Base-by-base conservation (phyloP, 2,888 invertebrate species). In the Operophtera brumata region DNA sequence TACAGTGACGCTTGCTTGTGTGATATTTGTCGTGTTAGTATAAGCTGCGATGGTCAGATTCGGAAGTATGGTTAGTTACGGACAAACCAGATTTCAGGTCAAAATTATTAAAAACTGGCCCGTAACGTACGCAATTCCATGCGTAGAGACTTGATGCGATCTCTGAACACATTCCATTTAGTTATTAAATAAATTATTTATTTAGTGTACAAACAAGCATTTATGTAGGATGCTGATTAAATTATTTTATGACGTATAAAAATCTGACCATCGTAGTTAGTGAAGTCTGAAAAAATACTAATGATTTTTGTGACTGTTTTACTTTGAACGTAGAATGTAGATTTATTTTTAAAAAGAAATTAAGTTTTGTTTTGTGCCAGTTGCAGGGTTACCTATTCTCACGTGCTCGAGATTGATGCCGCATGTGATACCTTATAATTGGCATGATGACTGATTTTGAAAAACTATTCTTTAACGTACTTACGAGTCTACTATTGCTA, bases 1-100 rank as follows among this genome's bases (percentile, higher is more conserved):
- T 90, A 55, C 89, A 87, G 78, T 90, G 88, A 90, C 81, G 86
- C 84, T 80, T 83, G 84, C 86, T 85, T 87, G 77, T 87, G 79
- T 86, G 75, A 80, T 85, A 77, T 78, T 75, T 80, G 20, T 20
- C 20, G 20, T 20, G 20, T 20, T 3, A 20, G 20, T 20, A 20
- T 20, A 4, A 20, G 20, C 80, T 78, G 84, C 86, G 82, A 77
- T 86, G 81, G 87, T 85, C 84, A 81, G 84, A 75, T 70, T 69
- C 57, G 63, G 20, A 20, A 20, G 20, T 20, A n/a, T n/a, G n/a
- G n/a, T n/a, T n/a, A 20, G 20, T 20, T 20, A 4, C 20, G 20
- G 20, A 20, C 20, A 20, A 20, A 4, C 4, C 20, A 2, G 20
- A 20, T 3, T 20, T 20, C 2, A 20, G 20, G 2, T 20, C 20